Evolutionary conservation across 2,113 vertebrate genomes (phyloP), one percentile per base, ranked within the genome.

Genomic region (Cyrtonyx montezumae): DNA sequence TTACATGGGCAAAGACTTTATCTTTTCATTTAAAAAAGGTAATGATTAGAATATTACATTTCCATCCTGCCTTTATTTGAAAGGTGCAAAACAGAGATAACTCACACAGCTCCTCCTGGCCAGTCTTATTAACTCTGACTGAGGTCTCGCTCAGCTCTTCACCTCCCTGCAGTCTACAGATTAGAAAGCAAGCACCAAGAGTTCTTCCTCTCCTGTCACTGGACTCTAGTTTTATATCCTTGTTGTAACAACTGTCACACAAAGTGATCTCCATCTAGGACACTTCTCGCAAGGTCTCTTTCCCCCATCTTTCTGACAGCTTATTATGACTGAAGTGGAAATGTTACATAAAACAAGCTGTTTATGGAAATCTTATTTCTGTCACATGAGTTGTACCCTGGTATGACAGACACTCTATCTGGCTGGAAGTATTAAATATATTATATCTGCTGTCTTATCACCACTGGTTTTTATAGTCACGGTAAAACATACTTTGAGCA

Each of bases 311-410:
- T 86, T 67, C 87, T 89, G 88, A 87, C 79, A 92, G 93, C 68
- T 90, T 96, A 96, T 95, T 96, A 83, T 85, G 91, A 74, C 80
- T 91, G 69, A 94, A 96, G 87, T 93, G 90, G 88, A 97, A 97
- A 96, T 66, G 88, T 95, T 96, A 92, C 58, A 91, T 94, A 97
- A 96, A 96, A 93, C 82, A 93, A 92, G 81, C 82, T 95, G 93
- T 95, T 97, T 96, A 96, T 95, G 94, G 91, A 94, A 96, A 93
- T 91, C 88, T 93, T 93, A 90, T 74, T 96, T 93, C 63, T 95
- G 93, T 96, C 95, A 96, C 88, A 91, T 68, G 92, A 96, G 82
- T 58, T 79, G 93, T 56, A 83, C 84, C 59, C 87, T 94, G 51
- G 84, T 59, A 84, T 73, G 66, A 73, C 69, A 94, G 20, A 34